These are phyloP conservation scores for Rapana venosa DNA, from an alignment of 2,888 invertebrate genomes.

Conservation along the genomic window DNA sequence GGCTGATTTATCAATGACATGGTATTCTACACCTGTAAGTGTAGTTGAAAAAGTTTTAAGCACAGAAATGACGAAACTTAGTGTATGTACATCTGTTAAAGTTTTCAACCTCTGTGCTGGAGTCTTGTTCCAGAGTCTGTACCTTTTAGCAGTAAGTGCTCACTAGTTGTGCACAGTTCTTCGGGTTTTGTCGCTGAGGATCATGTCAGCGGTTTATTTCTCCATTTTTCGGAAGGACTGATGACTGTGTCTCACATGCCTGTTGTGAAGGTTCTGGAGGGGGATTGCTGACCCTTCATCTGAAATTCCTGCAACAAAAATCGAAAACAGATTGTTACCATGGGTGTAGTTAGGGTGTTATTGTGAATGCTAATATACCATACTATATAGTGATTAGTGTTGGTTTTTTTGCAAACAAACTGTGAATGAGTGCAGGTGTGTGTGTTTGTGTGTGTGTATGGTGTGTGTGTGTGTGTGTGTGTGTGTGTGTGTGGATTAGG, in stretches of 20 bases:
- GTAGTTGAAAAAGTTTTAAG: too few species aligned
- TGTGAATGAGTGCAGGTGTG: too few species aligned
- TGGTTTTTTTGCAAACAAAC: neutral
- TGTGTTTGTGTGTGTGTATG: too few species aligned
- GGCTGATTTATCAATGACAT: neutral
- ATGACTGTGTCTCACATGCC: neutral
- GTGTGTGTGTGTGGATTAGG: too few species aligned
- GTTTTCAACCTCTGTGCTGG: too few species aligned
- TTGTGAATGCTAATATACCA: neutral
- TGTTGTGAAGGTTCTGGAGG: neutral
- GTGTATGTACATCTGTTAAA: too few species aligned
- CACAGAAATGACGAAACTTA: too few species aligned
- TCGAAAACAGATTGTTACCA: neutral
- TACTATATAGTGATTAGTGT: neutral
- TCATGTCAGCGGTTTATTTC: neutral
- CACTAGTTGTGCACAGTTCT: neutral
- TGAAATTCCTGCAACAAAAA: neutral
- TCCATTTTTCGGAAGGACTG: neutral
- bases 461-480: too few species aligned
- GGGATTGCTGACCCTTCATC: neutral
- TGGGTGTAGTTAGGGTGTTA: neutral
- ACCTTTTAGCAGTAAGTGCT: too few species aligned
- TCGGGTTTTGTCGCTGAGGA: neutral
- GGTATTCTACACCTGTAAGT: neutral
- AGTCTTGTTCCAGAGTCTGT: too few species aligned